Evolutionary conservation across 2,888 invertebrate species (phyloP).

Genomic region (Ormyrus nitidulus): DNA sequence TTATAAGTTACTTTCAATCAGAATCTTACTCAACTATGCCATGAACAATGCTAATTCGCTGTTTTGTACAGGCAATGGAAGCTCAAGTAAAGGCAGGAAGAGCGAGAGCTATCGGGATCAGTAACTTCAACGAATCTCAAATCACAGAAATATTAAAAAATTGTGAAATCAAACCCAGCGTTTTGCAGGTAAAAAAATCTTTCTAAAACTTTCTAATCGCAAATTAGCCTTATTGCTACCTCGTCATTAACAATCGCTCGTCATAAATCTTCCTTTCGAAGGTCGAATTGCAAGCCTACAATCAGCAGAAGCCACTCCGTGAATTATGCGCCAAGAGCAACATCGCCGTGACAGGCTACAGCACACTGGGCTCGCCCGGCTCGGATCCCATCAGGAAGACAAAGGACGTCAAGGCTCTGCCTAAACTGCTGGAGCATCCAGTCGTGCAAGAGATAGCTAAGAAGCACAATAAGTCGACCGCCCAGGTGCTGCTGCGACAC

Average conservation of each 20-base stretch:
- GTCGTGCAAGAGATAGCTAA: conserved; percentile 78
- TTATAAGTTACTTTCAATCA: no score
- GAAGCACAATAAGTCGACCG: conserved; percentile 80
- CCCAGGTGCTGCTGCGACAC: conserved; percentile 84
- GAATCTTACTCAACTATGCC: background rate
- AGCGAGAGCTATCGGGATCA: background rate
- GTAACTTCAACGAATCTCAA: conserved; percentile 10
- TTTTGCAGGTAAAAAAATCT: conserved; percentile 77
- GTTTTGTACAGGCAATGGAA: no score
- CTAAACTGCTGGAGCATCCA: conserved; percentile 80
- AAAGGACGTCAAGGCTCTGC: conserved; percentile 62
- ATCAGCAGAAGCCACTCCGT: conserved; percentile 83
- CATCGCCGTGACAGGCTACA: conserved; percentile 84
- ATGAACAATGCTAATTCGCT: background rate
- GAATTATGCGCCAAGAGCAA: conserved; percentile 80
- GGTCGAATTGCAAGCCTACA: conserved; percentile 86
- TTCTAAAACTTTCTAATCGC: no score
- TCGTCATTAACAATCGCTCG: no score
- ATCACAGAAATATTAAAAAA: background rate
- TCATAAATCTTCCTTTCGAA: conserved; percentile 72
- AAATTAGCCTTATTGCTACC: no score
- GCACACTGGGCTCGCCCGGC: conserved; percentile 83
- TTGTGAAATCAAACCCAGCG: conserved; percentile 82
- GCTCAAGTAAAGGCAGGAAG: background rate
- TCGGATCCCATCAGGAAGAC: background rate